Evolutionary conservation across 1,140 invertebrate genomes (phyloP), one percentile per base, ranked within the genome.

Genomic region (Dreissena polymorpha): DNA sequence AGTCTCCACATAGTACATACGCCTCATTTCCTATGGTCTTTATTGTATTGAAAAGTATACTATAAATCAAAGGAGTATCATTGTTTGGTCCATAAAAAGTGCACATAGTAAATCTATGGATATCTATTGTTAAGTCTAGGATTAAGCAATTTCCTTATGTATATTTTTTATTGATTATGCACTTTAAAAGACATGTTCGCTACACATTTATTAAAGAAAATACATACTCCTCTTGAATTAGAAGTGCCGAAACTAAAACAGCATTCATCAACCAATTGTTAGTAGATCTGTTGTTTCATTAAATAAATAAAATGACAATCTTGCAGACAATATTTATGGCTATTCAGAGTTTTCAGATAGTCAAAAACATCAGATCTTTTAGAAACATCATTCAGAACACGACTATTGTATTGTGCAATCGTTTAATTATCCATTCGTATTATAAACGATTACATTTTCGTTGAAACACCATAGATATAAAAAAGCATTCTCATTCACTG

Each of bases 81-180:
- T 50, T 71, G 27, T 86, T 86, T 55, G 85, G 85, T 0, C 75
- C 85, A 71, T 86, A 84, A 70, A 83, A 18, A 71, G 49, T 75
- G 13, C 69, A 25, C 23, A 83, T 0, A 29, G 73, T 50, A 50
- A 83, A 23, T 27, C 65, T 73, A 25, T 75, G 75, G 25, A 23
- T 21, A n/a, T n/a, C 10, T 53, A 71, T 64, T 16, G 18, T 18
- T 23, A 21, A 51, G 49, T 68, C 29, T 57, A 83, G 7, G 21
- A 76, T 57, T n/a, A 75, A 27, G 14, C 68, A 29, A 83, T 83
- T 83, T 23, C 80, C 80, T 21, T 57, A 50, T 10, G 67, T 49
- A 75, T 83, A 71, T 23, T 21, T 16, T n/a, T 57, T 64, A n/a
- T 21, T 27, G 2, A 51, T 29, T 65, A 16, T 60, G 63, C 18